These are phyloP conservation scores for Brevimyrus niger DNA, from an alignment of 2,113 vertebrate genomes.

Conservation along the genomic window DNA sequence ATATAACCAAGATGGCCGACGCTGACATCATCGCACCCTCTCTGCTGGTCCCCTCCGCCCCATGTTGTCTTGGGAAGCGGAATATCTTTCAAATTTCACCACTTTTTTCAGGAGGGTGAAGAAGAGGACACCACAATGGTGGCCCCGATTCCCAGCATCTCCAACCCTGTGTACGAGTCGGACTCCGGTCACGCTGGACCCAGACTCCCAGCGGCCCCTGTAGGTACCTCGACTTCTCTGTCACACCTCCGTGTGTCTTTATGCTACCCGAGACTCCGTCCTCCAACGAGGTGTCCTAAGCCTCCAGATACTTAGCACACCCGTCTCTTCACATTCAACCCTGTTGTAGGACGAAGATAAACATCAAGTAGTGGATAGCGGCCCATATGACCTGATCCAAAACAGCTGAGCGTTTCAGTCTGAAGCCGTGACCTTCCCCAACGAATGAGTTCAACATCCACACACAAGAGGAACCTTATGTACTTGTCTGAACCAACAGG, in stretches of 20 bases:
- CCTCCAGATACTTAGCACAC: no score
- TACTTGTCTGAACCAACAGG: not conserved
- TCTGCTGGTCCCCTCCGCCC: not conserved
- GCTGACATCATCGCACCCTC: not conserved
- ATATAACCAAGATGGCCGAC: not conserved
- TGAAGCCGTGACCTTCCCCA: not conserved
- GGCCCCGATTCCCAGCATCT: conserved; percentile 39
- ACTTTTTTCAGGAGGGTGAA: conserved; percentile 38
- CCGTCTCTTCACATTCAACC: not conserved
- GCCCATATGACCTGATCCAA: conserved; percentile 45
- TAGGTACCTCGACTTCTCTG: not conserved
- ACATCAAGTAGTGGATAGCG: conserved; percentile 37
- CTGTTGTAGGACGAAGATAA: conserved; percentile 43
- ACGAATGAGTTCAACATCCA: not conserved
- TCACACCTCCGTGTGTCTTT: not conserved
- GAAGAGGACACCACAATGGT: conserved; percentile 30
- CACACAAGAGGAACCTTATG: not conserved
- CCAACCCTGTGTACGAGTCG: conserved; percentile 56
- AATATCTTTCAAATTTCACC: not conserved
- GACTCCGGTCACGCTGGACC: conserved; percentile 13
- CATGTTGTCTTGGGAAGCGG: not conserved
- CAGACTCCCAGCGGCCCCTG: not conserved
- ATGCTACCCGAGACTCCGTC: not conserved
- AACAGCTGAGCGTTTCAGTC: conserved; percentile 41
- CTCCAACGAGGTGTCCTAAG: not conserved